These are phyloP conservation scores for Eucera pruinosa DNA, from an alignment of 2,888 invertebrate species.

Conservation along the genomic window DNA sequence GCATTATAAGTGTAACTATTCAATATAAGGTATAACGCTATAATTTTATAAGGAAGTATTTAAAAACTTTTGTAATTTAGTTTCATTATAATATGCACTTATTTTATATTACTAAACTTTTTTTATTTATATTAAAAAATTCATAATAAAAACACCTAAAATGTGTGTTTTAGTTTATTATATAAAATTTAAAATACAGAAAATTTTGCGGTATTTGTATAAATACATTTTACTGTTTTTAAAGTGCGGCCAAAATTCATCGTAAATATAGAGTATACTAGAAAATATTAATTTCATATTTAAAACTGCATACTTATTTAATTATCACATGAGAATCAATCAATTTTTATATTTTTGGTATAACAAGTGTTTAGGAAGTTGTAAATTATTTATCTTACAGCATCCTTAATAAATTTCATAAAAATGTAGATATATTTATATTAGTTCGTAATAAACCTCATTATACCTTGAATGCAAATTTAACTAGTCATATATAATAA, in stretches of 20 bases:
- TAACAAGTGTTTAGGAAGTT: slow-evolving; percentile 31
- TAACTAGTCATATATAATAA: slow-evolving; percentile 26
- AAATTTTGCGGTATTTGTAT: slow-evolving; percentile 38
- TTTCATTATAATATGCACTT: too few relatives aligned
- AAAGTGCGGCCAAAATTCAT: slow-evolving; percentile 49
- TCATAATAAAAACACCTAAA: slow-evolving; percentile 9
- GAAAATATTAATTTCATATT: slow-evolving; percentile 43
- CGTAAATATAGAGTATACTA: slow-evolving; percentile 44
- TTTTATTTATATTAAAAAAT: slow-evolving; percentile 2
- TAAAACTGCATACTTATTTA: slow-evolving; percentile 30
- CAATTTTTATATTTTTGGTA: slow-evolving; percentile 17
- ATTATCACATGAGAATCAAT: slow-evolving; percentile 43
- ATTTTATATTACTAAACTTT: too few relatives aligned
- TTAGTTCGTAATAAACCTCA: slow-evolving; percentile 18
- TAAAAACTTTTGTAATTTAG: too few relatives aligned
- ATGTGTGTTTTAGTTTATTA: slow-evolving; percentile 49
- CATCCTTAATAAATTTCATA: slow-evolving; percentile 34
- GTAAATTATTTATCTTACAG: slow-evolving; percentile 8
- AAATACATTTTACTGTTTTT: slow-evolving; percentile 38
- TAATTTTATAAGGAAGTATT: too few relatives aligned
- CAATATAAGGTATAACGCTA: too few relatives aligned
- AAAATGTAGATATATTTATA: slow-evolving; percentile 42
- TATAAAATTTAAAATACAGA: slow-evolving; percentile 51
- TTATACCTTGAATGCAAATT: slow-evolving; percentile 33
- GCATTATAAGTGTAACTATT: too few relatives aligned